phyloP scores from a whole-genome alignment of 2,888 invertebrate genomes.

The Tortrix viridana region DNA sequence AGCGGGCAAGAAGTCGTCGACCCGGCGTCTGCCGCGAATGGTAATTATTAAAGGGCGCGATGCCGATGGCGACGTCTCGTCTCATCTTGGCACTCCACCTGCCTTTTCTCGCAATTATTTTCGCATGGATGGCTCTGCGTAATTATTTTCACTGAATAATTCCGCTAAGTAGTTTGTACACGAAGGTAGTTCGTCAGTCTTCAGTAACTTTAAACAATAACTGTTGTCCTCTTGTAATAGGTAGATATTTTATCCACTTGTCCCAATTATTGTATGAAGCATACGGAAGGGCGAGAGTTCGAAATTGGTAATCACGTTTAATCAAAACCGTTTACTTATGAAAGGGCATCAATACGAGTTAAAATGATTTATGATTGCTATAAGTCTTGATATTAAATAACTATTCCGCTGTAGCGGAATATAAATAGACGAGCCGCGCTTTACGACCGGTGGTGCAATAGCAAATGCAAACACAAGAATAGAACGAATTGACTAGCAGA shows the following conservation, averaged over 20 bases:
- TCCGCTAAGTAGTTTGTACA: neutral
- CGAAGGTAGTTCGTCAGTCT: neutral
- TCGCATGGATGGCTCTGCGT: constrained; percentile 17
- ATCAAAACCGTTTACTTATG: constrained; percentile 24
- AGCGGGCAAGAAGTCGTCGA: constrained; percentile 65
- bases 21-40: constrained; percentile 57
- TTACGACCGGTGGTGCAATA: constrained; percentile 49
- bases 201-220: neutral
- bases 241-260: constrained; percentile 29
- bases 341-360: constrained; percentile 17
- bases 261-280: constrained; percentile 44
- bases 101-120: constrained; percentile 36
- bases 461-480: constrained; percentile 49
- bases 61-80: constrained; percentile 67
- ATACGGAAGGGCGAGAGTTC: constrained; percentile 45
- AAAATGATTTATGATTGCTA: constrained; percentile 19
- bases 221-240: neutral
- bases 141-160: constrained; percentile 15
- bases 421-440: constrained; percentile 45
- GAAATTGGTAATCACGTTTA: constrained; percentile 25
- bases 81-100: constrained; percentile 56
- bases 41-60: constrained; percentile 68
- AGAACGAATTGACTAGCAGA: constrained; percentile 43
- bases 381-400: constrained; percentile 28
- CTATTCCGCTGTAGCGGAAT: constrained; percentile 31